Base-by-base conservation (phyloP, 2,888 invertebrate genomes). In the Lottia scabra region DNA sequence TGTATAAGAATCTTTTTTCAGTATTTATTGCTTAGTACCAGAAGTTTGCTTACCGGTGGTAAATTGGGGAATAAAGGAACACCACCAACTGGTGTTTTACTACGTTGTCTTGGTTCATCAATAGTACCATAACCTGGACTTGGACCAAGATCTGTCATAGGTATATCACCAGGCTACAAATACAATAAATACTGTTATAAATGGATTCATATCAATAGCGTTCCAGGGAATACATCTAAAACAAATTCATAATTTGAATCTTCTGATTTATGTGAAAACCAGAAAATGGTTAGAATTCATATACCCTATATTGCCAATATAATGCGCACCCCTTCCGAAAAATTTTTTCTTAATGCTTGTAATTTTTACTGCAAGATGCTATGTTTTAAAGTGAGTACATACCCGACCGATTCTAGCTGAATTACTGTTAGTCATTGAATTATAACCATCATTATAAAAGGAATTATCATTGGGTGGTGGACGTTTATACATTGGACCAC, bases 71-170 rank as follows among this genome's bases (percentile, higher is more conserved):
- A 87, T 44, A 86, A 77, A 13, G 86, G 83, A 8, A 85, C 85
- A 4, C 85, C 86, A 26, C 86, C 87, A 10, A 82, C 81, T 27
- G 87, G 87, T 13, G 84, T 82, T 71, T 85, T 84, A 27, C 75
- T 82, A 70, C 81, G 73, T 23, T 78, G 77, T 12, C 79, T 81
- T 19, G 80, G 82, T 44, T 84, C 84, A 65, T 85, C 85, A 43
- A 86, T 76, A 8, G 84, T 81, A 16, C 84, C 85, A 74, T 87
- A 86, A 23, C 85, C 84, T 23, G 81, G 80, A 23, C 19, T 23
- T 13, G 79, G 71, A 13, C 81, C 83, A 64, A 89, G 80, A 71
- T 89, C 88, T 63, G 82, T 81, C 84, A 89, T 81, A 4, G 86
- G 87, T 46, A 89, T 82, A 46, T 87, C 87, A 68, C 87, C 86